A percentile compares a stretch with the other conserved stretches of the same genome.
Conservation (phyloP, 2,113 vertebrate genomes). For the Raja brachyura region DNA sequence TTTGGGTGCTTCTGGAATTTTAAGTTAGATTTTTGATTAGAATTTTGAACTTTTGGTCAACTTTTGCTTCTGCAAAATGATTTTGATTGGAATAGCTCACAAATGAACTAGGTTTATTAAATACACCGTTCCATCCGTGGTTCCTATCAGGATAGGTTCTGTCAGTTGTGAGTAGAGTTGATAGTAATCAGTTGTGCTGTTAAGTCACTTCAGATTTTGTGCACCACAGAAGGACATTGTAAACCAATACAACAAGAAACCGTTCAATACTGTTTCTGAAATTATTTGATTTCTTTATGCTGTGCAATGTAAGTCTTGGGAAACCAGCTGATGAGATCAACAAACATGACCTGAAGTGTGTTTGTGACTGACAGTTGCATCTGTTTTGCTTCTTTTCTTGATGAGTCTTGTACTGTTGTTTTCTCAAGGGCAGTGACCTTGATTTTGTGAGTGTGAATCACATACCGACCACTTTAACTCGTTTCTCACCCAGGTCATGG, state of each 20-base stretch:
- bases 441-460: not conserved
- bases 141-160: not conserved
- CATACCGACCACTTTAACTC: slow-evolving; percentile 10
- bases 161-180: not conserved
- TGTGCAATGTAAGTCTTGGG: not conserved
- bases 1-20: too few relatives aligned
- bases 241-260: slow-evolving; percentile 16
- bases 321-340: slow-evolving; percentile 4
- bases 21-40: too few relatives aligned
- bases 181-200: not conserved
- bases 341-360: slow-evolving; percentile 24
- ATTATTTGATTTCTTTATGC: slow-evolving; percentile 33
- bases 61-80: not conserved
- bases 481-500: not conserved
- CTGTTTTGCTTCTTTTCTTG: slow-evolving; percentile 12
- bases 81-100: not conserved
- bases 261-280: slow-evolving; percentile 9
- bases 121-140: not conserved
- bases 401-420: not conserved
- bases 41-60: not conserved
- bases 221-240: not conserved
- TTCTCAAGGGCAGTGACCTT: slow-evolving; percentile 1
- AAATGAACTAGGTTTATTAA: not conserved
- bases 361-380: slow-evolving; percentile 20
- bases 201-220: slow-evolving; percentile 19